Base-by-base conservation (phyloP, 2,888 invertebrate genomes). In the Xestia ashworthii region DNA sequence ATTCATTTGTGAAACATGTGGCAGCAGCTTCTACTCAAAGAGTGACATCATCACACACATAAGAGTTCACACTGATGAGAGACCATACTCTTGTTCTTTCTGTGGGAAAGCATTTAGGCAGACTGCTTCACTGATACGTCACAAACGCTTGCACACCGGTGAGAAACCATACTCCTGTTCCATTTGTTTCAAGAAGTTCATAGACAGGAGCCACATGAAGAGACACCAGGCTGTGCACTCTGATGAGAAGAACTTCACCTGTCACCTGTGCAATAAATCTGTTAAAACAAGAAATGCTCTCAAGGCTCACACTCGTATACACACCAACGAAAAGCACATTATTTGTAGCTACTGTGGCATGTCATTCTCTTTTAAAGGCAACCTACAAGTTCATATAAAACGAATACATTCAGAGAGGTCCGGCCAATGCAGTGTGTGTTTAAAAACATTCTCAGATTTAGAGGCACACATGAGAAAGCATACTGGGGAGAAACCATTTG, bases 381-480 rank as follows among this genome's bases (percentile, higher is more conserved):
- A 97, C 78, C 90, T 97, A 16, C 97, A 95, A 84, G 95, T 95
- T 0, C 97, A 97, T 78, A 96, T 97, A 55, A 94, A 94, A 80
- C 94, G 97, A 55, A 96, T 97, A 71, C 97, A 97, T 76, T 97
- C 97, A 0, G 97, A 97, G 75, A 94, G 95, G 73, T 97, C 97
- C 0, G 97, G 97, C 0, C 92, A 95, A 8, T 97, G 97, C 87
- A 91, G 90, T 0, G 88, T 97, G 11, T 97, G 97, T 86, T 89
- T 94, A 14, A 97, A 97, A 88, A 95, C 96, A 11, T 97, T 97
- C 85, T 94, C 97, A 0, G 97, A 97, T 87, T 86, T 97, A 25
- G 96, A 96, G 71, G 96, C 95, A 1, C 97, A 97, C 83, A 97
- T 97, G 97, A 92, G 97, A 1, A 96, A 97, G 80, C 97, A 97